Conservation (phyloP, 2,113 vertebrate species). For the Buteo buteo region DNA sequence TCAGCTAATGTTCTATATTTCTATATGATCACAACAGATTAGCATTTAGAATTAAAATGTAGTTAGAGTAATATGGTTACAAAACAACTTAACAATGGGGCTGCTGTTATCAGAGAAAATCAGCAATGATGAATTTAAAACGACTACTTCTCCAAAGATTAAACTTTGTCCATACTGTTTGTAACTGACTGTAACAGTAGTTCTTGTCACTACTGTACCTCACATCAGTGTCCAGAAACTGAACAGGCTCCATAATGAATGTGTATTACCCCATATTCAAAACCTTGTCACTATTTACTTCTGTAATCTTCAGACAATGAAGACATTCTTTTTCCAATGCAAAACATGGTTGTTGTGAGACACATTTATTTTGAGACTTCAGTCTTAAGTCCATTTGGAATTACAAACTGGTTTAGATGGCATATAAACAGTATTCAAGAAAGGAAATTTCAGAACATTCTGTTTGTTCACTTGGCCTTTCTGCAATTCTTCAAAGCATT, state of each 20-base stretch:
- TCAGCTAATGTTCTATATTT: neutral
- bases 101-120: neutral
- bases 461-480: constrained; percentile 26
- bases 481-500: constrained; percentile 26
- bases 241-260: neutral
- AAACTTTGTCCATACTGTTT: neutral
- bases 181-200: neutral
- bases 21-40: neutral
- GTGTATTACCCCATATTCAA: neutral
- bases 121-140: neutral
- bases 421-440: neutral
- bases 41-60: constrained; percentile 12
- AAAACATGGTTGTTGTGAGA: neutral
- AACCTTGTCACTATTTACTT: neutral
- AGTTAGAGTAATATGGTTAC: neutral
- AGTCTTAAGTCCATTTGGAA: neutral
- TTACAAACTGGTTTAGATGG: neutral
- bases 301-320: neutral
- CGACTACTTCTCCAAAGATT: neutral
- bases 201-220: neutral
- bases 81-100: neutral
- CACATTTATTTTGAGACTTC: neutral
- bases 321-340: neutral
- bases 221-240: neutral
- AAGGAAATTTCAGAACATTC: constrained; percentile 38